phyloP scores from a whole-genome alignment of 2,888 invertebrate genomes.

The Anthophora plumipes region DNA sequence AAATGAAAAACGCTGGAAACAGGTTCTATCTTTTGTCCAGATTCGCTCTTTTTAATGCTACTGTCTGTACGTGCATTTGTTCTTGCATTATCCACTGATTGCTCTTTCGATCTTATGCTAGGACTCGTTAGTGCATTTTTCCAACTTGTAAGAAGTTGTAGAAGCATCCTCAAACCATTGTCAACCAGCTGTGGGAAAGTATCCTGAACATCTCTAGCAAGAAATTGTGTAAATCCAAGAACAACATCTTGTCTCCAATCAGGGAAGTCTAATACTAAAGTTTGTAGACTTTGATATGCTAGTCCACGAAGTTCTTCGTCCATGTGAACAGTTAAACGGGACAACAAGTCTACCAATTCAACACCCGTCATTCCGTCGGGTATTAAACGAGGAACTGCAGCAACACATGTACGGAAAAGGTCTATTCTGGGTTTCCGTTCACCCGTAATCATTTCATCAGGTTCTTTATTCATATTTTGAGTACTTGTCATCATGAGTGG shows the following conservation, averaged over 20 bases:
- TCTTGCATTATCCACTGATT: constrained; percentile 76
- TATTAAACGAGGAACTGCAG: constrained; percentile 98
- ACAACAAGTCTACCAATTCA: constrained; percentile 97
- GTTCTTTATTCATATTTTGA: constrained; percentile 97
- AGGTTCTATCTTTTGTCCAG: constrained; percentile 87
- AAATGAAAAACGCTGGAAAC: constrained; percentile 92
- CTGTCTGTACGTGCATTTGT: constrained; percentile 74
- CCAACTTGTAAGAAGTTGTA: constrained; percentile 97
- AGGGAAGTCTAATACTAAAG: constrained; percentile 97
- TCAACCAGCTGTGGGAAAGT: constrained; percentile 96
- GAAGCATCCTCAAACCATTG: constrained; percentile 95
- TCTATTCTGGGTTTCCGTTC: constrained; percentile 99
- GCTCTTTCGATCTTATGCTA: constrained; percentile 82
- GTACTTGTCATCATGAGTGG: constrained; percentile 98
- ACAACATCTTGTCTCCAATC: constrained; percentile 99
- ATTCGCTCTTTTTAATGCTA: constrained; percentile 77
- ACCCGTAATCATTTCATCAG: constrained; percentile 95
- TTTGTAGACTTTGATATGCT: constrained; percentile 97
- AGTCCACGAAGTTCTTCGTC: constrained; percentile 98
- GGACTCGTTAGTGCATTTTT: constrained; percentile 89
- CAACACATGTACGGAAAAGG: constrained; percentile 98
- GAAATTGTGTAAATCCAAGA: constrained; percentile 94
- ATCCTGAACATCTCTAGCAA: constrained; percentile 96
- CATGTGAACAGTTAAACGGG: constrained; percentile 98
- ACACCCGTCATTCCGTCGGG: constrained; percentile 98